Evolutionary conservation across 2,888 invertebrate species (phyloP).

Genomic region (Drosophila mulleri): DNA sequence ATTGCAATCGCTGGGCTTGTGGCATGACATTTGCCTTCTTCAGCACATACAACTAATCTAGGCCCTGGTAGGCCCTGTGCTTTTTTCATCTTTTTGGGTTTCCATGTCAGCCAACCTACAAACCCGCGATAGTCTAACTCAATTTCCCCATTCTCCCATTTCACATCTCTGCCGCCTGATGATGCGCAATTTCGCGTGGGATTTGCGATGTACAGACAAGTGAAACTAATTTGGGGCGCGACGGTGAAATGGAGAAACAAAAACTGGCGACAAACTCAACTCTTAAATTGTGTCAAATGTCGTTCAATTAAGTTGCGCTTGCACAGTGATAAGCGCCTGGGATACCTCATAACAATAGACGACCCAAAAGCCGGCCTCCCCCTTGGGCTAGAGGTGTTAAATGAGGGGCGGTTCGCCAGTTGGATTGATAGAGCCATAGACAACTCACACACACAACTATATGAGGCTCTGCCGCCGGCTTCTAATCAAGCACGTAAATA

Average conservation of each 20-base stretch:
- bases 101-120: constrained; percentile 65
- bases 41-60: constrained; percentile 37
- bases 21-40: constrained; percentile 71
- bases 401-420: constrained; percentile 32
- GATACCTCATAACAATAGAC: constrained; percentile 57
- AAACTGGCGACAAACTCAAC: constrained; percentile 55
- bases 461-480: constrained; percentile 33
- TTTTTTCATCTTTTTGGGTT: constrained; percentile 44
- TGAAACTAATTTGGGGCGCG: constrained; percentile 69
- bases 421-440: constrained; percentile 66
- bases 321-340: constrained; percentile 65
- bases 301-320: constrained; percentile 75
- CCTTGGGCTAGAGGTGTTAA: constrained; percentile 27
- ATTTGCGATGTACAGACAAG: constrained; percentile 56
- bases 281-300: constrained; percentile 77
- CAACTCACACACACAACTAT: constrained; percentile 27
- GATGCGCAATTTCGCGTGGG: constrained; percentile 57
- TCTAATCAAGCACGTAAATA: constrained; percentile 81
- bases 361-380: neutral
- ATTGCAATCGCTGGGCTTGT: constrained; percentile 17
- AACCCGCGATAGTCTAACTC: constrained; percentile 41
- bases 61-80: constrained; percentile 38
- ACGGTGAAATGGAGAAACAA: constrained; percentile 24
- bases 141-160: constrained; percentile 41
- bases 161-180: constrained; percentile 23